Conservation (phyloP, 2,797 vertebrate species). For the Anableps anableps region DNA sequence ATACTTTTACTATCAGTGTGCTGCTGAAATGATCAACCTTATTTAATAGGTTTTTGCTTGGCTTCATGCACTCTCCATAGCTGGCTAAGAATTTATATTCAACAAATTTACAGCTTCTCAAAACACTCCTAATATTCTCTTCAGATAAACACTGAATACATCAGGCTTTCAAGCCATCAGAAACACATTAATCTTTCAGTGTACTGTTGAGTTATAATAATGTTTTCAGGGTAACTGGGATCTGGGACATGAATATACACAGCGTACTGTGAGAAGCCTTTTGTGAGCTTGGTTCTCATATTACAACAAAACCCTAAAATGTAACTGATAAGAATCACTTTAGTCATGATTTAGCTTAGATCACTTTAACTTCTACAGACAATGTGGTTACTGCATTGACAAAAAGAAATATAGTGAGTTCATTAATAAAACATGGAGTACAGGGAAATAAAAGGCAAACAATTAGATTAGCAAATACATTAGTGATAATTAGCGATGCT, state of each 20-base stretch:
- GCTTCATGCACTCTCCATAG: not conserved
- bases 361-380: constrained; percentile 9
- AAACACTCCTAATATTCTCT: constrained; percentile 38
- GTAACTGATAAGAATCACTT: constrained; percentile 8
- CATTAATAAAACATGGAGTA: constrained; percentile 45
- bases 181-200: constrained; percentile 53
- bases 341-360: constrained; percentile 20
- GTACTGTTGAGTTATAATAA: constrained; percentile 51
- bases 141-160: constrained; percentile 38
- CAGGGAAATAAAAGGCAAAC: constrained; percentile 38
- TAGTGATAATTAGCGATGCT: constrained; percentile 50
- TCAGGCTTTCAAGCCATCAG: constrained; percentile 39
- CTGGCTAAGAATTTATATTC: not conserved
- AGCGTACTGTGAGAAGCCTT: not conserved
- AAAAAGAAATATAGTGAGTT: constrained; percentile 30
- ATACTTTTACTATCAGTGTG: not conserved
- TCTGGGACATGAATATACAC: constrained; percentile 33
- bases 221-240: constrained; percentile 49
- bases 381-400: constrained; percentile 17
- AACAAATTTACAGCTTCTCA: constrained; percentile 5
- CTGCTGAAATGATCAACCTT: not conserved
- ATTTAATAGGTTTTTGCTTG: not conserved
- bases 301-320: constrained; percentile 36
- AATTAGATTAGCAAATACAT: constrained; percentile 50
- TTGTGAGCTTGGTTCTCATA: constrained; percentile 20